Evolutionary conservation across 2,888 invertebrate genomes (phyloP).

Genomic region (Epistrophe grossulariae): DNA sequence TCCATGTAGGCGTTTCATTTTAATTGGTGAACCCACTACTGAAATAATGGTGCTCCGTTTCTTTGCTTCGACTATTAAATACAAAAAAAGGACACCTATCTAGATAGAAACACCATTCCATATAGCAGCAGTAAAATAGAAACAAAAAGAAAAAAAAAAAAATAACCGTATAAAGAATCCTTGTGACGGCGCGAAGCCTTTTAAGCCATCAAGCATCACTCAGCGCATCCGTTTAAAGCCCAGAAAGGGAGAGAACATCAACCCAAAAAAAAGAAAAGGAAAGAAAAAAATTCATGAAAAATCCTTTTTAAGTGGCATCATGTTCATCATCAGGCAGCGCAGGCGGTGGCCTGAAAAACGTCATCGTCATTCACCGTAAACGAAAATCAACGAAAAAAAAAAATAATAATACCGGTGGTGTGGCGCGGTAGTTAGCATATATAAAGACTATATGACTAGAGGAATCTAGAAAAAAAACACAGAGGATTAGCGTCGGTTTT

Average conservation of each 20-base stretch:
- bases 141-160: neutral
- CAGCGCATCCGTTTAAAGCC: conserved; percentile 63
- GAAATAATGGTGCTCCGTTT: neutral
- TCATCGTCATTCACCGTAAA: conserved; percentile 36
- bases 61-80: conserved; percentile 58
- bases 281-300: conserved; percentile 25
- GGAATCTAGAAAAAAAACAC: conserved; percentile 34
- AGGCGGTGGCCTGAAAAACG: conserved; percentile 62
- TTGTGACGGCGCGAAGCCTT: conserved; percentile 41
- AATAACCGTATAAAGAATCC: conserved; percentile 13
- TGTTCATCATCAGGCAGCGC: conserved; percentile 68
- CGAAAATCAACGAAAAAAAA: conserved; percentile 39
- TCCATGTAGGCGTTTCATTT: conserved; percentile 72
- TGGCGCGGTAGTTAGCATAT: neutral
- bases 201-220: conserved; percentile 68
- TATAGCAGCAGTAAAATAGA: conserved; percentile 10
- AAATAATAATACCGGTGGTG: neutral
- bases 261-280: conserved; percentile 22
- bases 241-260: conserved; percentile 26
- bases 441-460: neutral
- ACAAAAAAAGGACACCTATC: conserved; percentile 37
- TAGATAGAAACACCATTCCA: neutral
- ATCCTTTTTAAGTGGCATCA: conserved; percentile 70
- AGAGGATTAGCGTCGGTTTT: conserved; percentile 71
- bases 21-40: conserved; percentile 70